Base-by-base conservation (phyloP, 2,888 invertebrate species). In the Carterocephalus palaemon region DNA sequence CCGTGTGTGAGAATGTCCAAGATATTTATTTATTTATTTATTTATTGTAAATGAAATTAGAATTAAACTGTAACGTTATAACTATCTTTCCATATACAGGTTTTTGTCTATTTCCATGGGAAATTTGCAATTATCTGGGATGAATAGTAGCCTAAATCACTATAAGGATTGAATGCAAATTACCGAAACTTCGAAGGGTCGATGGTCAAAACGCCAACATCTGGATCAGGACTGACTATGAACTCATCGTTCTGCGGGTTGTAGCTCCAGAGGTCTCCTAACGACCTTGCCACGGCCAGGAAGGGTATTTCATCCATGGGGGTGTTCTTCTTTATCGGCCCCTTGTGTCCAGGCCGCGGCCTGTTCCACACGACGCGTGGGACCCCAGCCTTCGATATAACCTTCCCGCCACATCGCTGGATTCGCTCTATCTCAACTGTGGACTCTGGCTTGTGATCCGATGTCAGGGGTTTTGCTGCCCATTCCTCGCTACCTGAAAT, bases 241-340 rank as follows among this genome's bases (percentile, higher is more conserved):
- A 97, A 99, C 74, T 95, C 93, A 74, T 97, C 93, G 58, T 92
- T 91, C 47, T 92, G 92, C 1, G 94, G 93, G 82, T 98, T 98
- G 75, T 97, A 98, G 63, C 98, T 98, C 99, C 99, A 99, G 8
- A 99, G 88, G 77, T 99, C 99, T 33, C 98, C 99, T 32, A 99
- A 84, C 22, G 98, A 96, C 60, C 99, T 89, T 1, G 99, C 98
- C 7, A 99, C 98, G 1, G 99, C 98, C 54, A 99, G 84, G 70
- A 98, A 98, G 0, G 98, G 97, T 62, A 98, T 96, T 75, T 95
- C 95, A 75, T 97, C 97, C 64, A 95, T 95, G 1, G 92, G 93
- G 0, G 97, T 97, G 32, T 94, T 95, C 54, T 96, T 91, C 37
- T 95, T 89, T 6, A 97, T 94, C 0, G 97, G 97, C 1, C 97